A percentile compares a stretch with the other conserved stretches of the same genome.
Conservation (phyloP, 2,113 vertebrate species). For the mouse (Mus musculus) region DNA sequence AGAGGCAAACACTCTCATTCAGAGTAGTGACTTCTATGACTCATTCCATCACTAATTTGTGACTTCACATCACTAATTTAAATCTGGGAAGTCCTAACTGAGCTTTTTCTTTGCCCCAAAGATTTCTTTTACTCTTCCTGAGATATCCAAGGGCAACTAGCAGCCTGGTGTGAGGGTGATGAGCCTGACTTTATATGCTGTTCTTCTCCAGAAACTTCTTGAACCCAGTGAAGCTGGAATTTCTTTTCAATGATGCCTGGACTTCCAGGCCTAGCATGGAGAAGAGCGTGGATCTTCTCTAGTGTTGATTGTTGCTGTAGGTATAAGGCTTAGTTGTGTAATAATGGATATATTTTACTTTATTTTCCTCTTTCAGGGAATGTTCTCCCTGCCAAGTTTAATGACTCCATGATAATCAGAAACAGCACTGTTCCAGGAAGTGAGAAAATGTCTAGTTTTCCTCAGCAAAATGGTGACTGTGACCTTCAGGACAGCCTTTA, state of each 20-base stretch:
- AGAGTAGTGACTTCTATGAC: not conserved
- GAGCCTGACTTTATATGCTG: not conserved
- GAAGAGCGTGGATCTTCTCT: no score
- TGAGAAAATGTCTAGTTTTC: no score
- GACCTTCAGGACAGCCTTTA: no score
- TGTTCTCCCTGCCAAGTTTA: no score
- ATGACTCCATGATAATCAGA: no score
- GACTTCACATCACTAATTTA: not conserved
- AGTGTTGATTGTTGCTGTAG: no score
- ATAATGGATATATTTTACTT: no score
- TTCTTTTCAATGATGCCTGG: not conserved
- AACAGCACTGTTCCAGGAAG: no score
- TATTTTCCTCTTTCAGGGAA: no score
- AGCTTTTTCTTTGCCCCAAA: constrained; percentile 22
- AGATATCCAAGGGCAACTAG: not conserved
- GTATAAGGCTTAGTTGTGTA: no score
- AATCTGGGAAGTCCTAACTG: not conserved
- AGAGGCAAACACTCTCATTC: not conserved
- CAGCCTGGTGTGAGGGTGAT: not conserved
- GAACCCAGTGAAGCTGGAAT: not conserved
- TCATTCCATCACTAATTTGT: not conserved
- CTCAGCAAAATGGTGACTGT: no score
- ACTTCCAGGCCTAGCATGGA: no score
- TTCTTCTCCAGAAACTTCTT: not conserved
- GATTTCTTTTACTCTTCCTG: not conserved